Evolutionary conservation across 2,888 invertebrate species (phyloP), one percentile per base, ranked within the genome.

Genomic region (Petrolisthes cinctipes): DNA sequence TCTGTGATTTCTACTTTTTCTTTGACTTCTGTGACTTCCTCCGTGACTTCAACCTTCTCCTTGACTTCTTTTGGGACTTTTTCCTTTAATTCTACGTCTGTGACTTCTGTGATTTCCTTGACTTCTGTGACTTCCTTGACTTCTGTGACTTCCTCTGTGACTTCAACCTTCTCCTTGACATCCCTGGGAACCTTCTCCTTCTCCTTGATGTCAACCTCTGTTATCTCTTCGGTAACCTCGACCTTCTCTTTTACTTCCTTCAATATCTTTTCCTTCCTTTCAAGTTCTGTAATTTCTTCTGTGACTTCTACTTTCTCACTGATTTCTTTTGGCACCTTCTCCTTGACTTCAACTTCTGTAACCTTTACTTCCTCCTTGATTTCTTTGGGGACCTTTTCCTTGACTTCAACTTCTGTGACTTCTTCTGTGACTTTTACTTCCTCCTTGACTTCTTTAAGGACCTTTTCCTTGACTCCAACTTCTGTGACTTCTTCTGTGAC

Each of bases 401-500:
- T 88, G 71, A 89, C 91, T 14, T 91, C 86, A 11, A 91, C 78
- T 71, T 91, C 91, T 68, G 90, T 91, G 54, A 91, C 91, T 66
- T 91, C 90, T 3, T 91, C 91, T 82, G 90, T 90, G 17, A 91
- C 90, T 54, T 91, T 90, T 20, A 90, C 88, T 75, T 91, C 91
- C 51, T 91, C 73, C 83, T 56, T 57, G 23, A 57, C 80, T 57
- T 80, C 57, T 17, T 57, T 61, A 4, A 20, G 20, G 56, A 23
- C 61, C 17, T 20, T n/a, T 56, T 82, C 76, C 1, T 37, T 56
- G n/a, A 81, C 76, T 56, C 83, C 86, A 23, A 81, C 71, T 51
- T 87, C 86, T 73, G 84, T 81, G 20, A 89, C 80, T 61, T 81
- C 80, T 23, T 79, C 61, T 5, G 76, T 66, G n/a, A 73, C 79